phyloP scores from a whole-genome alignment of 2,888 invertebrate genomes.

The Agonopterix arenella region DNA sequence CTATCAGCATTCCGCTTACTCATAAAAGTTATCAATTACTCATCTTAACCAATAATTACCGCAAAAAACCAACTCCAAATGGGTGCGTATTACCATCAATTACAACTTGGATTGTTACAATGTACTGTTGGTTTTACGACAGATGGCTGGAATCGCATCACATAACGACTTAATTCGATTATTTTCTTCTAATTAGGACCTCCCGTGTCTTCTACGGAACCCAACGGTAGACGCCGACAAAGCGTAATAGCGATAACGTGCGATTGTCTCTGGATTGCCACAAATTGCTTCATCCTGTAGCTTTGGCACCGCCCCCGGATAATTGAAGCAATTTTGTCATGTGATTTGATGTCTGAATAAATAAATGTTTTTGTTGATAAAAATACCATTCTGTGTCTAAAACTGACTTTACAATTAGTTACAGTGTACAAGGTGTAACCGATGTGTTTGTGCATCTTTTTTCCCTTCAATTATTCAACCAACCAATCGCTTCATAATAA shows the following conservation, averaged over 20 bases:
- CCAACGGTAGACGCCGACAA: constrained; percentile 24
- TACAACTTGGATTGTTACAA: constrained; percentile 4
- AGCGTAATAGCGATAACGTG: constrained; percentile 41
- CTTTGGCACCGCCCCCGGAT: constrained; percentile 27
- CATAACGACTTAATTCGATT: constrained; percentile 24
- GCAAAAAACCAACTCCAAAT: no score
- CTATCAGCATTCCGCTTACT: no score
- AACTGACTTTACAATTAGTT: no score
- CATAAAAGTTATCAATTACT: no score
- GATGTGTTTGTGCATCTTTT: no score
- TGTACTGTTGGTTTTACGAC: constrained; percentile 5
- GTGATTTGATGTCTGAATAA: neutral
- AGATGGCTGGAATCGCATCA: constrained; percentile 14
- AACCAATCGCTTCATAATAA: no score
- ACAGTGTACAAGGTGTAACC: no score
- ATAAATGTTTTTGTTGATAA: no score
- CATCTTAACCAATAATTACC: no score
- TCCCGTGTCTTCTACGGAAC: neutral
- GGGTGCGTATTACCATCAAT: no score
- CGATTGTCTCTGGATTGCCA: constrained; percentile 50
- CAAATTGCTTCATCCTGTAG: constrained; percentile 59
- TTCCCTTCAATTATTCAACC: no score
- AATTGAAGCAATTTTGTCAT: constrained; percentile 27
- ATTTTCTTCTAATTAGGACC: constrained; percentile 14
- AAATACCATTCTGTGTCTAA: no score